Percentiles rank a stretch among this genome's conserved stretches.
phyloP scores from a whole-genome alignment of 2,888 invertebrate species.

The Acleris sparsana region DNA sequence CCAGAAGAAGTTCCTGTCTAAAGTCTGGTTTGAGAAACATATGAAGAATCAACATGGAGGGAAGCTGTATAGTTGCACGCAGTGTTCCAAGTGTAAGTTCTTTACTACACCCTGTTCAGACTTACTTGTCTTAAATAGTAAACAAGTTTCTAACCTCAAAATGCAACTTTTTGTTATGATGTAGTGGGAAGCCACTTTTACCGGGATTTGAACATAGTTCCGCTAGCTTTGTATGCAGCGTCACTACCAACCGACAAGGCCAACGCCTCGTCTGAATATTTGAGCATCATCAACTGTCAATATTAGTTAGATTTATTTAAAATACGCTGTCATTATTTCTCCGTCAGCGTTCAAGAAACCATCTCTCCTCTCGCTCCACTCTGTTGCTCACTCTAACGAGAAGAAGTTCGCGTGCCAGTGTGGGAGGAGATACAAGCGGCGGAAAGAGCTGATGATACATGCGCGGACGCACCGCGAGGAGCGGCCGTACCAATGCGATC shows the following conservation, averaged over 20 bases:
- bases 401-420: conserved; percentile 66
- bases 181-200: too few species aligned
- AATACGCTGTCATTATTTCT: too few species aligned
- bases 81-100: conserved; percentile 64
- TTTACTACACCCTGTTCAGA: too few species aligned
- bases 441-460: conserved; percentile 66
- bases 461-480: conserved; percentile 58
- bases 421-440: conserved; percentile 65
- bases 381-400: conserved; percentile 61
- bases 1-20: conserved; percentile 61
- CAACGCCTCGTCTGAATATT: too few species aligned
- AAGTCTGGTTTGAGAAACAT: conserved; percentile 69
- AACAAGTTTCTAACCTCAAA: too few species aligned
- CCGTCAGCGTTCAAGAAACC: conserved; percentile 61
- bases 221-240: too few species aligned
- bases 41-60: conserved; percentile 65
- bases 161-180: too few species aligned
- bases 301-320: too few species aligned
- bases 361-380: conserved; percentile 60
- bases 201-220: too few species aligned
- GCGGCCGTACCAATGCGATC: conserved; percentile 66
- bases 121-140: too few species aligned
- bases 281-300: too few species aligned
- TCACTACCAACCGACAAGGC: too few species aligned
- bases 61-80: conserved; percentile 56